Base-by-base conservation (phyloP, 2,113 vertebrate genomes). In the Pterocles gutturalis region DNA sequence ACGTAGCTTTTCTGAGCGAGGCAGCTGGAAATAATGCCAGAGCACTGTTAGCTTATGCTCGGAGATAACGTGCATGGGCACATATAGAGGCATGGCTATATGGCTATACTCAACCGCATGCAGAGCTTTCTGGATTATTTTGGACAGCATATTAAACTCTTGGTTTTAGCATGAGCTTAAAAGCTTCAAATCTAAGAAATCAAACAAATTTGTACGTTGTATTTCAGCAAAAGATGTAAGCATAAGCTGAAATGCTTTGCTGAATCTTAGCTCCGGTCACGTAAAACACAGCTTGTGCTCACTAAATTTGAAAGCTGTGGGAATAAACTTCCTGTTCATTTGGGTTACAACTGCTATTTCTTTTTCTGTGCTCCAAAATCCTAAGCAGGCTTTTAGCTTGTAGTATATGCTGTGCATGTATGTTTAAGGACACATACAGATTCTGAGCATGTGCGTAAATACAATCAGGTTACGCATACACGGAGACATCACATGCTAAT, bases 51-150 rank as follows among this genome's bases (percentile, higher is more conserved):
- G 36, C 17, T 46, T 46, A 5, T n/a, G 48, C 73, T 96, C 48
- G 24, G 61, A 38, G 70, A 19, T 43, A 5, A 29, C 7, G 0
- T 4, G 17, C 17, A 1, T 34, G 76, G 72, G 45, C 58, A 19
- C 33, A 2, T 0, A 6, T 0, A 48, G 33, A 58, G 54, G 38
- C 48, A 60, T 1, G 2, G 49, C 78, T 46, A 3, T 61, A 60
- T 1, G 2, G 49, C 78, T 46, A 3, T 61, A 1, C 41, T 46
- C 45, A 12, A 5, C 41, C 2, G 0, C 19, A 1, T 4, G 2
- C 65, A 43, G 72, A 82, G 65, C 77, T 83, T 49, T 41, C 61
- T 66, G 80, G 14, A 4, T 82, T 84, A 4, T 61, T 89, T 66
- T 72, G 73, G 29, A 38, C 38, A 72, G 31, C 2, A 0, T 25